phyloP scores from a whole-genome alignment of 2,797 vertebrate genomes.

The Neosalanx taihuensis region DNA sequence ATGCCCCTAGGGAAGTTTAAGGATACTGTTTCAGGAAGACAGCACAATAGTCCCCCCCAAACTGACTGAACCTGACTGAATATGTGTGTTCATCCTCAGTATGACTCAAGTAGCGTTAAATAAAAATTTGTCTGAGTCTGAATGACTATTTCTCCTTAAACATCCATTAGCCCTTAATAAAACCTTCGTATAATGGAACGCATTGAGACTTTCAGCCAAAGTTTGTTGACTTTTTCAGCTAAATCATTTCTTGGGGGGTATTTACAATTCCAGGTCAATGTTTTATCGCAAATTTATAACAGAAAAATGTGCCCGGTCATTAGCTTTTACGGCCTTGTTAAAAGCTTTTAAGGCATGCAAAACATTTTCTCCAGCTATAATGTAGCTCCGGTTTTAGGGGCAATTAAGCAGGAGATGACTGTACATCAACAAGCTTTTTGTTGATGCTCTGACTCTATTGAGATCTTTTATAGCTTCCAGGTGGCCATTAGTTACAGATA shows the following conservation, averaged over 20 bases:
- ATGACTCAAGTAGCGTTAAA: slow-evolving; percentile 6
- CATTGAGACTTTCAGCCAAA: slow-evolving; percentile 7
- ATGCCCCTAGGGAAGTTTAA: slow-evolving; percentile 79
- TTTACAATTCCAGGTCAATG: slow-evolving; percentile 17
- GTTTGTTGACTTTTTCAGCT: neutral
- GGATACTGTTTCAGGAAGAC: neutral
- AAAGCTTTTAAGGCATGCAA: slow-evolving; percentile 25
- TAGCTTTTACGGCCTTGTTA: slow-evolving; percentile 17
- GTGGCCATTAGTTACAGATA: slow-evolving; percentile 41
- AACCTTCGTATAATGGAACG: neutral
- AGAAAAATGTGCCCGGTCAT: slow-evolving; percentile 26
- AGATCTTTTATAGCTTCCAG: slow-evolving; percentile 19
- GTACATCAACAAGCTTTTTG: slow-evolving; percentile 20
- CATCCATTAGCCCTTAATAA: slow-evolving; percentile 9
- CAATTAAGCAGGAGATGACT: slow-evolving; percentile 44
- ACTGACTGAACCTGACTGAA: neutral
- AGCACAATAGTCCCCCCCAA: neutral
- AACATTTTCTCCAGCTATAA: slow-evolving; percentile 23
- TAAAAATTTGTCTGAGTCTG: slow-evolving; percentile 19
- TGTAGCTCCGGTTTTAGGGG: slow-evolving; percentile 23
- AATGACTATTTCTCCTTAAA: slow-evolving; percentile 5
- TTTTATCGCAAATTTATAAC: slow-evolving; percentile 7
- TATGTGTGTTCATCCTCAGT: too few species aligned
- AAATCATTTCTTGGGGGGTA: slow-evolving; percentile 1
- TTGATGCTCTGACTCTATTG: slow-evolving; percentile 19